Evolutionary conservation across 2,888 invertebrate genomes (phyloP).

Genomic region (Masnerella sp.): DNA sequence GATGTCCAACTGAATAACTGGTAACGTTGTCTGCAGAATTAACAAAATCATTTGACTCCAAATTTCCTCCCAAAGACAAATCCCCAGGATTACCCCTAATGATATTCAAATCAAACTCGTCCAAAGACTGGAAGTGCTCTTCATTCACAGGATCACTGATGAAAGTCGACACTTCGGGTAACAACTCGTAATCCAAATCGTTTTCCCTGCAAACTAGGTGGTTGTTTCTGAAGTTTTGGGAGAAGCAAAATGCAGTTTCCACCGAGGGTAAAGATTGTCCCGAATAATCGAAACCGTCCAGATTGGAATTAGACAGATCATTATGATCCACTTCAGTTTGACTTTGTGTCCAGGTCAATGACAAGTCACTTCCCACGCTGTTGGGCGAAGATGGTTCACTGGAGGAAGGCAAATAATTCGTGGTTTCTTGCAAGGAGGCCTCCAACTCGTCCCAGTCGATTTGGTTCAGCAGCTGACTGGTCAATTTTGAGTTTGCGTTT

Average conservation of each 20-base stretch:
- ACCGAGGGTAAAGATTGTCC: conserved; percentile 68
- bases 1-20: conserved; percentile 72
- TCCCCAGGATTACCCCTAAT: conserved; percentile 73
- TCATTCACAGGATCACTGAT: conserved; percentile 22
- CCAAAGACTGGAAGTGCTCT: conserved; percentile 62
- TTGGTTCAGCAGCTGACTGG: conserved; percentile 59
- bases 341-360: conserved; percentile 66
- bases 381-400: conserved; percentile 64
- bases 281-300: conserved; percentile 8
- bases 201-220: conserved; percentile 36
- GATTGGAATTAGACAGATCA: conserved; percentile 64
- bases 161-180: conserved; percentile 5
- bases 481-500: conserved; percentile 61
- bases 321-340: conserved; percentile 62
- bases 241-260: conserved; percentile 73
- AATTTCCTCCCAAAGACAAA: conserved; percentile 46
- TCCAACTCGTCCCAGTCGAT: conserved; percentile 70
- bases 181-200: conserved; percentile 13
- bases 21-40: conserved; percentile 58
- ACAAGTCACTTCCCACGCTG: conserved; percentile 68
- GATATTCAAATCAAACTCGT: conserved; percentile 74
- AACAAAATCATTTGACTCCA: conserved; percentile 33
- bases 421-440: conserved; percentile 68
- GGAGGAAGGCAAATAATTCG: conserved; percentile 49
- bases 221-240: conserved; percentile 51